phyloP scores from a whole-genome alignment of 37 sponge, comb jelly and placozoan species.

The Beroe forskalii region DNA sequence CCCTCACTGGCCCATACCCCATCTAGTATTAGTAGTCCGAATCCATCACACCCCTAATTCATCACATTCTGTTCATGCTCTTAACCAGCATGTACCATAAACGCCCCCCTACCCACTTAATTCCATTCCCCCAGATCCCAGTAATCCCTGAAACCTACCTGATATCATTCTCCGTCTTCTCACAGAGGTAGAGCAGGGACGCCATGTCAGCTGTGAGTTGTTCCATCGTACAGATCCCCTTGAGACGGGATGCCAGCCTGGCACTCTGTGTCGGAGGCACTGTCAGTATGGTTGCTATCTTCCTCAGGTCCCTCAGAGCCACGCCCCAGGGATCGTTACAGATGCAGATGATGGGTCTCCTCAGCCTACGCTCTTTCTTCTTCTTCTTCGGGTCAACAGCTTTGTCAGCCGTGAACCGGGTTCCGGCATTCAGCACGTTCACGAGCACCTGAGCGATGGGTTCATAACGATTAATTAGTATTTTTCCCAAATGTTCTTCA shows the following conservation, averaged over 20 bases:
- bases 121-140: too few species aligned
- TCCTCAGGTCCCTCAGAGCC: conserved; percentile 82
- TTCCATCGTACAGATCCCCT: conserved; percentile 77
- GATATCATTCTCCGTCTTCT: conserved; percentile 92
- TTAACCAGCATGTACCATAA: too few species aligned
- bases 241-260: conserved; percentile 79
- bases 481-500: background rate
- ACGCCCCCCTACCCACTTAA: too few species aligned
- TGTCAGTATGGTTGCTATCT: conserved; percentile 75
- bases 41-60: too few species aligned
- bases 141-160: too few species aligned
- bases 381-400: conserved; percentile 71
- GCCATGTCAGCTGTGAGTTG: conserved; percentile 76
- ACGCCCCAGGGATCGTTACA: conserved; percentile 90
- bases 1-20: too few species aligned
- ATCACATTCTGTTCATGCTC: too few species aligned
- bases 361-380: conserved; percentile 68
- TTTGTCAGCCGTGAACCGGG: background rate
- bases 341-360: conserved; percentile 94
- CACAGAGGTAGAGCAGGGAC: conserved; percentile 88
- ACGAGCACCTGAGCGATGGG: conserved; percentile 66
- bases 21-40: too few species aligned
- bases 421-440: conserved; percentile 27
- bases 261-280: conserved; percentile 83
- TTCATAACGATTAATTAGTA: too few species aligned